Conservation (phyloP, 2,888 invertebrate genomes). For the Meiosimyza decipiens region DNA sequence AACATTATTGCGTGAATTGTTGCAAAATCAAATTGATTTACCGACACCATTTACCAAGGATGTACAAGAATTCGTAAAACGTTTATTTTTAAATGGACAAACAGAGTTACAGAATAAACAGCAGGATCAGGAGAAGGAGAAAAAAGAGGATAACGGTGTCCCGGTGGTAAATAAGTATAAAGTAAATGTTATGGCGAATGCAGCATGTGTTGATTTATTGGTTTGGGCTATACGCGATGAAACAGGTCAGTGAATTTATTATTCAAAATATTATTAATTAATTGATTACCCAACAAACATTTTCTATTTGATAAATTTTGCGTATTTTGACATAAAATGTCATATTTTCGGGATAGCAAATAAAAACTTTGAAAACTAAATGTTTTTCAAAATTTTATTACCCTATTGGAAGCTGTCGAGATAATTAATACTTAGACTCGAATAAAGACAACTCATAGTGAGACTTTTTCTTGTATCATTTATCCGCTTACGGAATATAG, state of each 20-base stretch:
- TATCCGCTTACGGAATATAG: too few species aligned
- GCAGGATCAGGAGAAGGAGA: conserved; percentile 87
- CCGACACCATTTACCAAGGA: conserved; percentile 92
- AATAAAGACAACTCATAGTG: too few species aligned
- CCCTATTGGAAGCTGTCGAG: too few species aligned
- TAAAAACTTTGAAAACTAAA: too few species aligned
- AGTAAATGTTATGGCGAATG: conserved; percentile 96
- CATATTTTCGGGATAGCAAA: too few species aligned
- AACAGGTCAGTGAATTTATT: conserved; percentile 75
- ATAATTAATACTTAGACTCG: too few species aligned
- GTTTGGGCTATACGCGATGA: conserved; percentile 99
- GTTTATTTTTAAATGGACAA: conserved; percentile 90
- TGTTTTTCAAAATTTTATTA: too few species aligned
- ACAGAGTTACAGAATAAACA: conserved; percentile 90
- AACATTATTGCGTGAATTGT: conserved; percentile 87
- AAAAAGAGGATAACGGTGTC: conserved; percentile 79
- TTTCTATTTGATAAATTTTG: too few species aligned
- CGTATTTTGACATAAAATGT: too few species aligned
- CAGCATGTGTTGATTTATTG: conserved; percentile 95
- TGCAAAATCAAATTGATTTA: conserved; percentile 90
- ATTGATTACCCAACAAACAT: too few species aligned
- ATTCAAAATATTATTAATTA: background rate
- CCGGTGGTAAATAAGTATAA: conserved; percentile 87
- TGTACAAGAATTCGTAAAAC: conserved; percentile 91
- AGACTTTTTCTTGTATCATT: too few species aligned